Percentiles rank a stretch among this genome's conserved stretches.
These are phyloP conservation scores for Drosophila emarginata DNA, from an alignment of 2,888 invertebrate species.

Conservation along the genomic window DNA sequence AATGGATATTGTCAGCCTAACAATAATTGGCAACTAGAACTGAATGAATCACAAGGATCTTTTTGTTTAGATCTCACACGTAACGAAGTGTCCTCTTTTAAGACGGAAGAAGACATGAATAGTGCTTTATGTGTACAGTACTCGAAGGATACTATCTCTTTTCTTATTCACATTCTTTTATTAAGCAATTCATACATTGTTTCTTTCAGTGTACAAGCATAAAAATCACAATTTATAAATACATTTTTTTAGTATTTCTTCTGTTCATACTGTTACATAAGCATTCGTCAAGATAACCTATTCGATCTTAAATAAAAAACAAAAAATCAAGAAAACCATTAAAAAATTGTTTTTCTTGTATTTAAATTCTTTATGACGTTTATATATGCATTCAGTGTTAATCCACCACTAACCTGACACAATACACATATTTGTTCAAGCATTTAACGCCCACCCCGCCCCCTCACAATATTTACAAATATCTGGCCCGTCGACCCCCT, in stretches of 20 bases:
- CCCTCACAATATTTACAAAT: conserved; percentile 29
- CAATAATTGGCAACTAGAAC: neutral
- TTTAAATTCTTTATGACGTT: conserved; percentile 4
- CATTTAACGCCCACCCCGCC: conserved; percentile 14
- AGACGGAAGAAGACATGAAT: too few relatives aligned
- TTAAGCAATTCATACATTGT: neutral
- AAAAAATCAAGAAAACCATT: neutral
- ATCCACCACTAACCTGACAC: conserved; percentile 22
- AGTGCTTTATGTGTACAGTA: too few relatives aligned
- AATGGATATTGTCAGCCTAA: neutral
- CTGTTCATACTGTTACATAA: neutral
- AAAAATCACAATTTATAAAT: neutral
- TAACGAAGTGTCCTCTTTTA: too few relatives aligned
- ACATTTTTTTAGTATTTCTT: neutral
- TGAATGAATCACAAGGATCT: too few relatives aligned
- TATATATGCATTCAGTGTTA: neutral
- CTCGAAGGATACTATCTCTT: neutral
- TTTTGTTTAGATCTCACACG: too few relatives aligned
- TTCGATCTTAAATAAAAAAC: neutral
- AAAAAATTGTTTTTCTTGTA: neutral
- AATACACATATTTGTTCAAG: conserved; percentile 27
- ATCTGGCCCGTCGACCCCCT: neutral
- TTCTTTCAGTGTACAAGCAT: neutral
- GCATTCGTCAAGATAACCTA: neutral
- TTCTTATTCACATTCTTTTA: neutral